Percentiles rank a stretch among this genome's conserved stretches.
phyloP scores from a whole-genome alignment of 2,888 invertebrate genomes.

The Hypomecis atomaria region DNA sequence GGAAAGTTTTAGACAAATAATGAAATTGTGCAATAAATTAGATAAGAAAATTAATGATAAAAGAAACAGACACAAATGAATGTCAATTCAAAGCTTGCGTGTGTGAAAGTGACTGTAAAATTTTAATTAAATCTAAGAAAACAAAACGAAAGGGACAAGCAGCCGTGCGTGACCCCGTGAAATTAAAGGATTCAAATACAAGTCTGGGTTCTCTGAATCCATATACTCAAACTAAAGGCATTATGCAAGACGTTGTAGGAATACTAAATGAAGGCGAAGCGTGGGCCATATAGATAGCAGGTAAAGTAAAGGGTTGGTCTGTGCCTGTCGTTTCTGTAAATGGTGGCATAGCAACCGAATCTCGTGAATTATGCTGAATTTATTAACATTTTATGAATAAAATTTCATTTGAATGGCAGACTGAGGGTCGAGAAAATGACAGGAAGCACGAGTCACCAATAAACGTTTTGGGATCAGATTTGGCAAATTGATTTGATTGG shows the following conservation, averaged over 20 bases:
- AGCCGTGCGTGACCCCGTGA: slow-evolving; percentile 36
- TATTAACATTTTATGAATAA: slow-evolving; percentile 12
- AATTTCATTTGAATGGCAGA: neutral
- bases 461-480: slow-evolving; percentile 4
- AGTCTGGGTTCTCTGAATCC: slow-evolving; percentile 43
- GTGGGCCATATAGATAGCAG: slow-evolving; percentile 38
- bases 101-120: neutral
- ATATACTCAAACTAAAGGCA: slow-evolving; percentile 44
- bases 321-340: slow-evolving; percentile 31
- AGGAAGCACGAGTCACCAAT: slow-evolving; percentile 14
- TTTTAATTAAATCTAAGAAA: slow-evolving; percentile 14
- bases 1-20: too few relatives aligned
- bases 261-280: slow-evolving; percentile 47
- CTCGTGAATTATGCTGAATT: slow-evolving; percentile 18
- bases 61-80: neutral
- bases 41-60: too few relatives aligned
- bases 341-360: slow-evolving; percentile 40
- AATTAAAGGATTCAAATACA: slow-evolving; percentile 36
- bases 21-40: too few relatives aligned
- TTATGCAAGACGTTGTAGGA: slow-evolving; percentile 51
- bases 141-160: slow-evolving; percentile 20
- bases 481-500: neutral
- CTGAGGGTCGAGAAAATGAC: slow-evolving; percentile 10
- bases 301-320: slow-evolving; percentile 41
- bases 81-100: neutral